Percentiles rank a stretch among this genome's conserved stretches.
These are phyloP conservation scores for Gopherus evgoodei DNA, from an alignment of 2,113 vertebrate species.

Conservation along the genomic window DNA sequence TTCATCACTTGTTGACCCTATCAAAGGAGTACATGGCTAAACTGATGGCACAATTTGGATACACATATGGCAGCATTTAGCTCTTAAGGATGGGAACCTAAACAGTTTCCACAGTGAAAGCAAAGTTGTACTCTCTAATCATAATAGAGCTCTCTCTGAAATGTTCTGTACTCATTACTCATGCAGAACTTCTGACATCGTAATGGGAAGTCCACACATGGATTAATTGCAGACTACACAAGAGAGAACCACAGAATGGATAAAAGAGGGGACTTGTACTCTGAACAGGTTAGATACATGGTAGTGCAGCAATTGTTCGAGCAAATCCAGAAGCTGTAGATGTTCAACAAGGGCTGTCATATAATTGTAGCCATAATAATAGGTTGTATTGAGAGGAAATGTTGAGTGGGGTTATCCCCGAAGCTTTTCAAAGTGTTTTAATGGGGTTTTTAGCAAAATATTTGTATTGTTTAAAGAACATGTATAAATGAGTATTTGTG, in stretches of 20 bases:
- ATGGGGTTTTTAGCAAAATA: neutral
- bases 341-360: neutral
- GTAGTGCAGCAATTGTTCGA: neutral
- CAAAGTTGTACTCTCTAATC: neutral
- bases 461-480: slow-evolving; percentile 1
- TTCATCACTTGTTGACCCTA: neutral
- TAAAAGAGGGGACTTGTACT: accelerated
- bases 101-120: neutral
- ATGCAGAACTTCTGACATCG: neutral
- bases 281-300: neutral
- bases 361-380: neutral
- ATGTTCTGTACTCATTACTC: neutral
- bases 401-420: neutral
- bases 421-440: neutral
- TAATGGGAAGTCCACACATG: neutral
- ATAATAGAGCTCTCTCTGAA: accelerated
- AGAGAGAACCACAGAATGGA: neutral
- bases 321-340: neutral
- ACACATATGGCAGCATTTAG: accelerated
- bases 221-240: neutral
- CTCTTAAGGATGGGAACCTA: neutral
- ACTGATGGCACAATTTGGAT: accelerated
- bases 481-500: neutral
- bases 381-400: neutral
- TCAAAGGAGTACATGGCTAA: neutral